Evolutionary conservation across 2,113 vertebrate genomes (phyloP), one percentile per base, ranked within the genome.

Genomic region (Nansenia antarctica): DNA sequence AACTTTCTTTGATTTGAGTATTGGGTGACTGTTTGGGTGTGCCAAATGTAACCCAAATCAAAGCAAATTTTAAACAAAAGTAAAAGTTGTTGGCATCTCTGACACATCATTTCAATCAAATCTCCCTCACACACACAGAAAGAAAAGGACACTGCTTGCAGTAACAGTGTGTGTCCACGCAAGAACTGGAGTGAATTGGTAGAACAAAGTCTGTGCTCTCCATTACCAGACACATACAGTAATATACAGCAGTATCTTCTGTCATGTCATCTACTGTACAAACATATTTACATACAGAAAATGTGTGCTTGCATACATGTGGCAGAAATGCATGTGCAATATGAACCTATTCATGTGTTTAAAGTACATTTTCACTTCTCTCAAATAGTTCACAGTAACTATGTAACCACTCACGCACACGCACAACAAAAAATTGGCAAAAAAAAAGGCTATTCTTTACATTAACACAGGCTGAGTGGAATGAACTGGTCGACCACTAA

Each of bases 321-420:
- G 62, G 55, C 52, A 54, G 30, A n/a, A 24, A 63, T 62, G 22
- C 53, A 18, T 72, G 20, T 59, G 55, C 69, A 47, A 15, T 73
- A 55, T 76, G 70, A 70, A 72, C 67, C 61, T 54, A 60, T 77
- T 79, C 77, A 77, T 83, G 62, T 69, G 34, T 49, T 76, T 58
- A 45, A 42, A 47, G 62, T 72, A 59, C 60, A 76, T 15, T 60
- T 75, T 62, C 68, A 49, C 26, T 60, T 47, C 61, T 71, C 62
- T 79, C 72, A 82, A 82, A 83, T 78, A 73, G 66, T 84, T 82
- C 82, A 84, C 82, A 84, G 82, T 84, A 75, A 67, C 39, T 52
- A 66, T 71, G 65, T 68, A 69, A 69, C 61, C n/a, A 30, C 72
- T 29, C 69, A 66, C 52, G 18, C 63, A 67, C 58, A 22, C 24